Evolutionary conservation across 2,113 vertebrate genomes (phyloP).

Genomic region (Tupaia tana): DNA sequence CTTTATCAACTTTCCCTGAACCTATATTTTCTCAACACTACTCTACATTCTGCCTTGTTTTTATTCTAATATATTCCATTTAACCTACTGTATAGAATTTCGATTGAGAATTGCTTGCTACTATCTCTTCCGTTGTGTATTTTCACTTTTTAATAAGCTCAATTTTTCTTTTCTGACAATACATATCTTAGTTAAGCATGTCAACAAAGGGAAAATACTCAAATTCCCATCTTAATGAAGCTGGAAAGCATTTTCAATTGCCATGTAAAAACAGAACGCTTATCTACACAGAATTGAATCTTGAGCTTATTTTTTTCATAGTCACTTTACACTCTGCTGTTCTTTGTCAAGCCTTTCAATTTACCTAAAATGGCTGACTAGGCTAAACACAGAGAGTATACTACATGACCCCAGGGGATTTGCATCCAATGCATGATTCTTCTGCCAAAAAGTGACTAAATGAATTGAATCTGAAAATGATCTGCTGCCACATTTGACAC

Average conservation of each 20-base stretch:
- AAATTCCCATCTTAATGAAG: neutral
- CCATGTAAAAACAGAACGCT: neutral
- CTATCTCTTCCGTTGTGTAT: neutral
- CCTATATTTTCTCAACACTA: neutral
- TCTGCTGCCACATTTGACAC: neutral
- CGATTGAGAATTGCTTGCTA: neutral
- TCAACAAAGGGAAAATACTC: neutral
- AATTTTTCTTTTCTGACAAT: neutral
- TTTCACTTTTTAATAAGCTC: neutral
- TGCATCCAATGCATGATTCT: neutral
- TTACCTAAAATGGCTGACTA: slow-evolving; percentile 10
- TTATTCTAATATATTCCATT: neutral
- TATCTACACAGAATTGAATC: slow-evolving; percentile 1
- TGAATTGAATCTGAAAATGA: slow-evolving; percentile 35
- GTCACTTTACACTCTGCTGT: neutral
- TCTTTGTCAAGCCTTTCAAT: slow-evolving; percentile 26
- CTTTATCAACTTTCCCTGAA: neutral
- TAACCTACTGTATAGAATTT: neutral
- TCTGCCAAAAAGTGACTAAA: slow-evolving; percentile 4
- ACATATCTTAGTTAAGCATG: neutral
- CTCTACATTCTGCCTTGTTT: neutral
- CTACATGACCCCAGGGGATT: neutral
- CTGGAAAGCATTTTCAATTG: neutral
- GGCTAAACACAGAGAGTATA: neutral
- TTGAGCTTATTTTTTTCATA: neutral